Base-by-base conservation (phyloP, 23 tunicate genomes). In the Ascidia mentula region DNA sequence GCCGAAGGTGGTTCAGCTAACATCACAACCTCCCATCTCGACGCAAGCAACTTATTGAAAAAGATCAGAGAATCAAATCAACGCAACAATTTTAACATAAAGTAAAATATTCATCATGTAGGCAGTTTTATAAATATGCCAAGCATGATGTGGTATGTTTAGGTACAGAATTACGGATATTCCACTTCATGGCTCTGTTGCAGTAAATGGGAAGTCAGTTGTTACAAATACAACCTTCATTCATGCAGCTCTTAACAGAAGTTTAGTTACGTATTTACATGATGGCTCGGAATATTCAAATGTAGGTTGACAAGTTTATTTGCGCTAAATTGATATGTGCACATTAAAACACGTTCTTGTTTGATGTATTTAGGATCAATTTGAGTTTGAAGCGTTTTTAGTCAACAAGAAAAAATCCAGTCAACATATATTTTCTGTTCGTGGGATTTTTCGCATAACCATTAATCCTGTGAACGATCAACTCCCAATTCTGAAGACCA, bases 391-490 rank as follows among this genome's bases (percentile, higher is more conserved):
- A 30, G 87, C 87, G 12, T 84, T 77, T 72, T 65, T 88, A 73
- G 78, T 65, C 15, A 82, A 79, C 81, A 89, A 69, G 38, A 59
- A 77, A 26, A 61, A 37, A 37, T 37, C 80, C 38, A 59, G 69
- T 38, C n/a, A 74, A 38, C 65, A 28, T 22, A 73, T 12, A 32
- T 46, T 32, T 53, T 37, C 59, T 22, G 72, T 77, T 22, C 42
- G 5, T 31, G 97, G 82, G 34, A 59, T 0, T 13, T 86, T 91
- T 61, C 59, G 77, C 0, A 72, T 91, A 0, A 36, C 65, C 8
- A 59, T 91, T n/a, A 24, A 24, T 9, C 97, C 90, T 8, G 81
- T 91, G 38, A 91, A 91, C 39, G 97, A 91, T 45, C 86, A 91
- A 59, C 83, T 84, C 0, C 97, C 97, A 3, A 69, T 20, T n/a